These are phyloP conservation scores for Enteromius afrohamiltoni DNA, from an alignment of 2,797 vertebrate species.

Conservation along the genomic window DNA sequence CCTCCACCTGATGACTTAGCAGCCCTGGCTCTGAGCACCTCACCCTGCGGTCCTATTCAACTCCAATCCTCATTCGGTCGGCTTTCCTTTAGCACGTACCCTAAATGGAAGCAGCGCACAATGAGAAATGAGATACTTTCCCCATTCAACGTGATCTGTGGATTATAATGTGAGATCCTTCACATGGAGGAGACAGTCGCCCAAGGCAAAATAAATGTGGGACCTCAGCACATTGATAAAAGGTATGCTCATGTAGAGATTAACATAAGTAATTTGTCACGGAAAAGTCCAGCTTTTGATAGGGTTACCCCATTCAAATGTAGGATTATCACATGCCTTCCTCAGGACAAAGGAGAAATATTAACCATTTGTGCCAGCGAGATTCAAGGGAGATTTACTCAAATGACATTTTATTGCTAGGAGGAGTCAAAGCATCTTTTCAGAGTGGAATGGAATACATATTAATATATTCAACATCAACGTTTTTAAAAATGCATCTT, in stretches of 20 bases:
- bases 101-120: constrained; percentile 47
- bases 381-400: constrained; percentile 34
- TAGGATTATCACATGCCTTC: constrained; percentile 46
- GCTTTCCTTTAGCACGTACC: constrained; percentile 47
- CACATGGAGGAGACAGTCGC: constrained; percentile 44
- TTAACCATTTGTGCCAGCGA: constrained; percentile 39
- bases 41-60: constrained; percentile 36
- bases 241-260: constrained; percentile 53
- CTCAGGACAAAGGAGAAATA: constrained; percentile 34
- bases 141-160: constrained; percentile 51
- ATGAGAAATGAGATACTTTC: constrained; percentile 53
- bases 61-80: constrained; percentile 33
- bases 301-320: constrained; percentile 55
- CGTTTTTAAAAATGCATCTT: constrained; percentile 7
- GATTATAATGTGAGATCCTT: constrained; percentile 57
- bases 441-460: background rate
- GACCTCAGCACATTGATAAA: constrained; percentile 58
- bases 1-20: constrained; percentile 31
- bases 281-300: constrained; percentile 54
- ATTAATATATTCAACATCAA: constrained; percentile 13
- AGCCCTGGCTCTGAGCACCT: constrained; percentile 33
- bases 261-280: constrained; percentile 58
- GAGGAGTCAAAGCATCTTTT: constrained; percentile 30
- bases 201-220: constrained; percentile 55
- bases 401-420: constrained; percentile 30